Percentiles rank a stretch among this genome's conserved stretches.
Evolutionary conservation across 92 coral and sea anemone species (phyloP).

Genomic region (Ricordea florida): DNA sequence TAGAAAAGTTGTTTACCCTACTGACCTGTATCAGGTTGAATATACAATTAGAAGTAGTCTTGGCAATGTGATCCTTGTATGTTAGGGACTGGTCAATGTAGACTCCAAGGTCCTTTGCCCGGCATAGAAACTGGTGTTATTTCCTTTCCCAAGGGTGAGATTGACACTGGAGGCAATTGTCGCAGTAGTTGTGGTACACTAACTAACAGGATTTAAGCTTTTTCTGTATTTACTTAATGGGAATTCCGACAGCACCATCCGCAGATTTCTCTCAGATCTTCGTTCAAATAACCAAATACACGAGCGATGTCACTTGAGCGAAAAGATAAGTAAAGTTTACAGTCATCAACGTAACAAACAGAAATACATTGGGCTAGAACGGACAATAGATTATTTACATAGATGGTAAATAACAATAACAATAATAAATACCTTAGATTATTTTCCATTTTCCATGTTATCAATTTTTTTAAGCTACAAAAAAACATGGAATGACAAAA

Average conservation of each 20-base stretch:
- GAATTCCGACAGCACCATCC: slow-evolving; percentile 22
- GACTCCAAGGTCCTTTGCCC: slow-evolving; percentile 22
- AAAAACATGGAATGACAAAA: too few relatives aligned
- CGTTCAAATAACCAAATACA: slow-evolving; percentile 6
- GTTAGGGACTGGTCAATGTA: slow-evolving; percentile 10
- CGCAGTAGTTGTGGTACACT: slow-evolving; percentile 18
- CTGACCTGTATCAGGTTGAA: too few relatives aligned
- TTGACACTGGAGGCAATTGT: background rate
- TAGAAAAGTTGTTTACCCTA: too few relatives aligned
- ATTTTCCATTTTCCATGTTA: too few relatives aligned
- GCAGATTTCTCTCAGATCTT: background rate
- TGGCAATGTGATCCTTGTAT: background rate
- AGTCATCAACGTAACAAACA: slow-evolving; percentile 1
- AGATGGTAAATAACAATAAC: too few relatives aligned
- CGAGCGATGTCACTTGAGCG: background rate
- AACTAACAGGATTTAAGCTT: slow-evolving; percentile 7
- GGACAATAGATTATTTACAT: too few relatives aligned
- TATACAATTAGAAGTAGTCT: too few relatives aligned
- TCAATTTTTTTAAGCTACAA: too few relatives aligned
- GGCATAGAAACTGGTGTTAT: slow-evolving; percentile 32
- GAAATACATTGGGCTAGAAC: too few relatives aligned
- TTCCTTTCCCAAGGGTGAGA: slow-evolving; percentile 14
- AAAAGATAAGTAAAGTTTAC: slow-evolving; percentile 2
- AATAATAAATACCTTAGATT: too few relatives aligned
- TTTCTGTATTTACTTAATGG: background rate